These are phyloP conservation scores for Eulemur macaco DNA, from an alignment of 2,113 vertebrate genomes.

Conservation along the genomic window DNA sequence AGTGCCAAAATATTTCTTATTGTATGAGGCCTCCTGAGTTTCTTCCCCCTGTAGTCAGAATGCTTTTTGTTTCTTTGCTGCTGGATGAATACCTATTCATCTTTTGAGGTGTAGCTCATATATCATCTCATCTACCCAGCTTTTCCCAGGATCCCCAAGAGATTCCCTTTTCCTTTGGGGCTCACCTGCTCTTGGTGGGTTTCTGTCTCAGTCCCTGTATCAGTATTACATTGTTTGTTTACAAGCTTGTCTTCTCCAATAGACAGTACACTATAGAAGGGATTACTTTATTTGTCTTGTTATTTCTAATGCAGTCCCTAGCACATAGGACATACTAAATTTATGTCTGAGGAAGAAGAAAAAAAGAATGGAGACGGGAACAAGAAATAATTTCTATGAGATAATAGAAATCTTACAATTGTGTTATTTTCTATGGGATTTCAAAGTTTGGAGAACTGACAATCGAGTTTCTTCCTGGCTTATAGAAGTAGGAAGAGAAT, in stretches of 20 bases:
- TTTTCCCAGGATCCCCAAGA: not conserved
- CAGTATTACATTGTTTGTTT: not conserved
- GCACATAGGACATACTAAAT: not conserved
- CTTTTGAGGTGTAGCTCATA: not conserved
- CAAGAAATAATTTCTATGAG: conserved; percentile 11
- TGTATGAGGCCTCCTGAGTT: not conserved
- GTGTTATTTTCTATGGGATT: conserved; percentile 23
- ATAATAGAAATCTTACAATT: not conserved
- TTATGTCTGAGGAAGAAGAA: not conserved
- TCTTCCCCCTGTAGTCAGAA: not conserved
- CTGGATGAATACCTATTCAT: not conserved
- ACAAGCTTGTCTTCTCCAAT: not conserved
- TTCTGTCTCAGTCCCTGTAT: not conserved
- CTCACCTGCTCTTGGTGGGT: not conserved
- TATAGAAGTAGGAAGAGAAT: conserved; percentile 11
- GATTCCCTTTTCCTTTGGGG: not conserved
- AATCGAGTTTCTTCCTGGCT: not conserved
- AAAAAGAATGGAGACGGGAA: not conserved
- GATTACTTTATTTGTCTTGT: not conserved
- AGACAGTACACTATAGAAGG: not conserved
- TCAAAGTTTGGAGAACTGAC: conserved; percentile 16
- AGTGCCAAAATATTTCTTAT: not conserved
- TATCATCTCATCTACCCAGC: not conserved
- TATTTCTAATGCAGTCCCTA: not conserved
- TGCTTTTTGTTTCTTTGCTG: not conserved